Conservation (phyloP, 2,888 invertebrate genomes). For the Clunio marinus region DNA sequence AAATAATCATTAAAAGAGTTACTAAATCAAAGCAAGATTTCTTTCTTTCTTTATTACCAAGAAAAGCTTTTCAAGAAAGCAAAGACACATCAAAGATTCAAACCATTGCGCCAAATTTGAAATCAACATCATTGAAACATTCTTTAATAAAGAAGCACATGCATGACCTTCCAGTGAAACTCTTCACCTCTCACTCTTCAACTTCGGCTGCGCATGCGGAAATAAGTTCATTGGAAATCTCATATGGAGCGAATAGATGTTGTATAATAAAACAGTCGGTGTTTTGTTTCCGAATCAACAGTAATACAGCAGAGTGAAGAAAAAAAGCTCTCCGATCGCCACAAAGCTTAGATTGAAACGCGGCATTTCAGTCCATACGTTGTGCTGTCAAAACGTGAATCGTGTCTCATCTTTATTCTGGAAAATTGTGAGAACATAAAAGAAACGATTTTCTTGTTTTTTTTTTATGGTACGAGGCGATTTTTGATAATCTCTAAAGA, state of each 20-base stretch:
- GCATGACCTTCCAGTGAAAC: neutral
- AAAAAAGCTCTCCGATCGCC: neutral
- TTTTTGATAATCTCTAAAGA: neutral
- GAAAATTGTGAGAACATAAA: neutral
- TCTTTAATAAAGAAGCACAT: neutral
- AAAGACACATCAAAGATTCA: slow-evolving; percentile 1
- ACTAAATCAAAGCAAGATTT: too few species aligned
- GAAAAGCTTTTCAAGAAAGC: too few species aligned
- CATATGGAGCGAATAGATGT: slow-evolving; percentile 8
- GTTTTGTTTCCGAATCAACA: slow-evolving; percentile 30
- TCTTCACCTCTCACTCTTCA: neutral
- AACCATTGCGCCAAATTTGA: neutral
- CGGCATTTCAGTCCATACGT: neutral
- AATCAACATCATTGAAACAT: neutral
- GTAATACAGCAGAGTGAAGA: slow-evolving; percentile 20
- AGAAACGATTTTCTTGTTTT: too few species aligned
- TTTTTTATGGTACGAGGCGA: too few species aligned
- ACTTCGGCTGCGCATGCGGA: slow-evolving; percentile 14
- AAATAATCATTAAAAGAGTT: too few species aligned
- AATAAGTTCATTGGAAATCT: neutral
- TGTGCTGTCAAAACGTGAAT: neutral
- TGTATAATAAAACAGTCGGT: slow-evolving; percentile 22
- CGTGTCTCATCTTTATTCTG: neutral
- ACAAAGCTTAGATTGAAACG: neutral
- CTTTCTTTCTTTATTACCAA: too few species aligned